These are phyloP conservation scores for Arrhopalites spinosus DNA, from an alignment of 2,888 invertebrate species.

Conservation along the genomic window DNA sequence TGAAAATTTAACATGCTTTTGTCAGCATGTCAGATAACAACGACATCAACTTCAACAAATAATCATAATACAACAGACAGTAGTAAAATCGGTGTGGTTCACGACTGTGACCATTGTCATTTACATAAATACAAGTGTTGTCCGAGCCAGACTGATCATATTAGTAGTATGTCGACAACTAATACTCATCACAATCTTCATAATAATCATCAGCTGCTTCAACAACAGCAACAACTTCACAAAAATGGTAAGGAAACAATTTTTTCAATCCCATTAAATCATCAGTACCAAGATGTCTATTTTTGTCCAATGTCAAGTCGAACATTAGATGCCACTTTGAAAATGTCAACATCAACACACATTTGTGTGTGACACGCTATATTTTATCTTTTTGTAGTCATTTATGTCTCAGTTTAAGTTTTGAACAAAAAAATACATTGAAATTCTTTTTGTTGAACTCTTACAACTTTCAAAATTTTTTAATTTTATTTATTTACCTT, in stretches of 20 bases:
- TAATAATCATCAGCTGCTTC: conserved; percentile 48
- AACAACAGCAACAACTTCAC: conserved; percentile 45
- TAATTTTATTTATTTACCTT: too few relatives aligned
- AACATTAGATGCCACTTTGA: conserved; percentile 4
- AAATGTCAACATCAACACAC: conserved; percentile 25
- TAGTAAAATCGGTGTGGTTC: not conserved
- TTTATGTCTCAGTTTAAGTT: not conserved
- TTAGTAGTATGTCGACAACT: conserved; percentile 20
- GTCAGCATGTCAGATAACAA: conserved; percentile 11
- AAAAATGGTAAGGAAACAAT: conserved; percentile 44
- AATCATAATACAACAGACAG: not conserved
- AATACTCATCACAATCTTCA: conserved; percentile 30
- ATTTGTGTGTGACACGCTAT: conserved; percentile 22
- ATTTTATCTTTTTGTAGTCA: conserved; percentile 15
- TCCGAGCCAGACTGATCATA: conserved; percentile 19
- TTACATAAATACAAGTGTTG: conserved; percentile 25
- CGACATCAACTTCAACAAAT: not conserved
- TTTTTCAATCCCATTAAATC: not conserved
- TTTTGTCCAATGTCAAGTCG: not conserved
- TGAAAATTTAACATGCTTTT: conserved; percentile 7
- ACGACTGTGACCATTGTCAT: not conserved
- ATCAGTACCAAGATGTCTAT: not conserved
- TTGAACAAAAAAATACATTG: too few relatives aligned
- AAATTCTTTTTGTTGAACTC: too few relatives aligned
- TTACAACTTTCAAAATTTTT: too few relatives aligned